phyloP scores from a whole-genome alignment of 2,113 vertebrate species.

The Erythrocebus patas region DNA sequence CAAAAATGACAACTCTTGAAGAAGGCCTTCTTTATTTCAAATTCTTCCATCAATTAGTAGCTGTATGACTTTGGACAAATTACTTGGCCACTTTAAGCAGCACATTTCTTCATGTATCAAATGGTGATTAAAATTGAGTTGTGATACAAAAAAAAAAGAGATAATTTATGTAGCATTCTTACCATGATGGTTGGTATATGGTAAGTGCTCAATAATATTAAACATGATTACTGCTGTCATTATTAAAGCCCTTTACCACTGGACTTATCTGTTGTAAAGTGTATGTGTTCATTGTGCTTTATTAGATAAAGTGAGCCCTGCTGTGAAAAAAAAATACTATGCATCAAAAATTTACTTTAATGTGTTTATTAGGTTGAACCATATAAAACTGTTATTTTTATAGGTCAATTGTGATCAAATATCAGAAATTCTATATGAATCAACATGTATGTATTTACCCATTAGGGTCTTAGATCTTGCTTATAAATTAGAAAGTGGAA shows the following conservation, averaged over 20 bases:
- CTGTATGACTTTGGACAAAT: neutral
- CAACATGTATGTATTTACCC: neutral
- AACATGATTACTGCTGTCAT: neutral
- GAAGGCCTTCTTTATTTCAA: neutral
- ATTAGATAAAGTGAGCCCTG: neutral
- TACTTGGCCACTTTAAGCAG: neutral
- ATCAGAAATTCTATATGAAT: neutral
- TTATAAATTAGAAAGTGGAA: neutral
- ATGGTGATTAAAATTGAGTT: neutral
- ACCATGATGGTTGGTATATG: neutral
- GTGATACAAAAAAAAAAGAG: neutral
- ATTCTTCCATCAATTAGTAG: neutral
- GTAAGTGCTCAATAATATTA: neutral
- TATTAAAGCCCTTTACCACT: neutral
- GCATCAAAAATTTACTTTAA: neutral
- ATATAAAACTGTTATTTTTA: neutral
- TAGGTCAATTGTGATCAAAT: neutral
- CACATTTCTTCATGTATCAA: neutral
- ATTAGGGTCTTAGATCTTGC: conserved; percentile 5
- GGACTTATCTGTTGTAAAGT: neutral
- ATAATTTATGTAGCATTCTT: neutral
- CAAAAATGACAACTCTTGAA: neutral
- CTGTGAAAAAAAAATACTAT: neutral
- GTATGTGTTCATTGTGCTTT: neutral
- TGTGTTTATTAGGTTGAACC: neutral